phyloP scores from a whole-genome alignment of 1,140 invertebrate species.

The Pinna nobilis region DNA sequence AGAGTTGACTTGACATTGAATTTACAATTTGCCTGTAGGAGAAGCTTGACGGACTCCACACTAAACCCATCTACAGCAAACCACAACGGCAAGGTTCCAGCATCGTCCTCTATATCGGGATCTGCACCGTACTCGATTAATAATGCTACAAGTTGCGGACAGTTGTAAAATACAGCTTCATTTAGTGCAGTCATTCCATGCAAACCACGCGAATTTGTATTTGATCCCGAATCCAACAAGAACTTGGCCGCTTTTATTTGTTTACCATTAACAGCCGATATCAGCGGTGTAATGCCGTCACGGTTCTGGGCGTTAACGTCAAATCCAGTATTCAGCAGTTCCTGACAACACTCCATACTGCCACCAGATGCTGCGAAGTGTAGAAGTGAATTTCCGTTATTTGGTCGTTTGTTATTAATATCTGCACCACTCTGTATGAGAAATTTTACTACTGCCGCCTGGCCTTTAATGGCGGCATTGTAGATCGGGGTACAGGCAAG shows the following conservation, averaged over 20 bases:
- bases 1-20: conserved; percentile 57
- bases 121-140: conserved; percentile 60
- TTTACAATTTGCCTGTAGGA: conserved; percentile 57
- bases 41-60: conserved; percentile 55
- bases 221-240: conserved; percentile 58
- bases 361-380: conserved; percentile 70
- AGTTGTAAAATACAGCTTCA: conserved; percentile 65
- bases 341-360: conserved; percentile 64
- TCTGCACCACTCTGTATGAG: conserved; percentile 62
- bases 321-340: conserved; percentile 61
- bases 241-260: conserved; percentile 56
- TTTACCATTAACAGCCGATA: conserved; percentile 62
- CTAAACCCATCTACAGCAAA: conserved; percentile 62
- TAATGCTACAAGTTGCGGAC: conserved; percentile 54
- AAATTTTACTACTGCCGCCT: conserved; percentile 57
- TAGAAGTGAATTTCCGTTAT: conserved; percentile 65
- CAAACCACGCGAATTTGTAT: conserved; percentile 51
- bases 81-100: conserved; percentile 65
- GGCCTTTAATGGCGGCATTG: conserved; percentile 63
- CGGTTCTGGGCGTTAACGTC: conserved; percentile 66
- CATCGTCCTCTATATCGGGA: conserved; percentile 62
- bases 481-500: conserved; percentile 64
- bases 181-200: conserved; percentile 67
- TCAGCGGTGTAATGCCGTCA: conserved; percentile 66
- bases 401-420: conserved; percentile 55